These are phyloP conservation scores for Nothobranchius furzeri DNA, from an alignment of 2,113 vertebrate genomes.

Conservation along the genomic window DNA sequence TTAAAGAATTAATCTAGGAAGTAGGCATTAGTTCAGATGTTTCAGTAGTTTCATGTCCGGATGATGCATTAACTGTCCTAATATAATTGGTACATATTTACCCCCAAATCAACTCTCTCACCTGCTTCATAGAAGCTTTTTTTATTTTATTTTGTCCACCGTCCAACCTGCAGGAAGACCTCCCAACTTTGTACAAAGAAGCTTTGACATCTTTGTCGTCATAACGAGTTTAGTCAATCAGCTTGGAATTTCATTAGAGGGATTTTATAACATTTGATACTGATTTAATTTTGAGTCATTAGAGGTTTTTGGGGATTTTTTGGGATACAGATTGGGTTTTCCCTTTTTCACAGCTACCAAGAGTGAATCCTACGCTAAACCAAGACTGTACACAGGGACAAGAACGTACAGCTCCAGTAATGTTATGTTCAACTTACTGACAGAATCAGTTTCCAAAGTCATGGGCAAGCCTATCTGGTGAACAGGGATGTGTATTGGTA, in stretches of 20 bases:
- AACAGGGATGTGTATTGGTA: no score
- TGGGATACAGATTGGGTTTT: constrained; percentile 2
- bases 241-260: constrained; percentile 16
- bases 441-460: no score
- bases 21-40: constrained; percentile 19
- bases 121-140: constrained; percentile 21
- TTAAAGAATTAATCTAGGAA: constrained; percentile 19
- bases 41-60: constrained; percentile 15
- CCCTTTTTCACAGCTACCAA: no score
- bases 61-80: constrained; percentile 28
- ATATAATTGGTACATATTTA: constrained; percentile 33
- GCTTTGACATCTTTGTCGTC: constrained; percentile 29
- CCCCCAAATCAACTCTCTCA: neutral
- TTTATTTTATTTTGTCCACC: constrained; percentile 13
- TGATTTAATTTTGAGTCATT: neutral
- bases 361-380: no score
- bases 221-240: constrained; percentile 46
- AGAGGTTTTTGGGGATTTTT: neutral
- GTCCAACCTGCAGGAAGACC: constrained; percentile 14
- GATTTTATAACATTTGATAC: constrained; percentile 27
- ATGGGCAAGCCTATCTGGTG: no score
- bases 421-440: no score
- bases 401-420: no score
- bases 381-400: no score
- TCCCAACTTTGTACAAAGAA: constrained; percentile 27